Evolutionary conservation across 1,140 invertebrate genomes (phyloP).

Genomic region (Drosophila repletoides): DNA sequence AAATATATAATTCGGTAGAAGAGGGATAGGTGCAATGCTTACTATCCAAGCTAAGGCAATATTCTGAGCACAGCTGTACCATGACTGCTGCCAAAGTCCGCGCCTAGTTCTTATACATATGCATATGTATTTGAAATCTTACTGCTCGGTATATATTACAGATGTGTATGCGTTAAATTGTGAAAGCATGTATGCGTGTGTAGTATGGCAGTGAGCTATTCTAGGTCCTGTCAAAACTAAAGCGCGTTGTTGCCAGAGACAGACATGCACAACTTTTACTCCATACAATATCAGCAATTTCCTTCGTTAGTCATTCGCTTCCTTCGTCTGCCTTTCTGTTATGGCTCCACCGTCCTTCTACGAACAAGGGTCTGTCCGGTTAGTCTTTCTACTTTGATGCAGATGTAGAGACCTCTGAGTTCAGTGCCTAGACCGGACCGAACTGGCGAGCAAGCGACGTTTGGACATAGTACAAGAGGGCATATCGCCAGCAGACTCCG

Average conservation of each 20-base stretch:
- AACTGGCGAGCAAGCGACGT: constrained; percentile 35
- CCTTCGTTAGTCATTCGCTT: constrained; percentile 80
- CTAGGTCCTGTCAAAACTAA: constrained; percentile 75
- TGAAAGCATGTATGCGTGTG: constrained; percentile 1
- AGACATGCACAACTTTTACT: constrained; percentile 75
- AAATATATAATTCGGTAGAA: too few relatives aligned
- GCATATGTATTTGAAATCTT: constrained; percentile 26
- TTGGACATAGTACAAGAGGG: constrained; percentile 67
- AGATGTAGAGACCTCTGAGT: constrained; percentile 53
- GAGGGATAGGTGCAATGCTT: neutral
- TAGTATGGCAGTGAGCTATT: constrained; percentile 42
- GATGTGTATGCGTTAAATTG: constrained; percentile 27
- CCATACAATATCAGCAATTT: constrained; percentile 80
- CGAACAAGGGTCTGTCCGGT: constrained; percentile 54
- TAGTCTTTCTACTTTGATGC: constrained; percentile 76
- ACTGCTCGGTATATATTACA: constrained; percentile 33
- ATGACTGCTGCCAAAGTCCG: constrained; percentile 31
- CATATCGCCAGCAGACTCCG: constrained; percentile 65
- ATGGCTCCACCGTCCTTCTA: constrained; percentile 60
- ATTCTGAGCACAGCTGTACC: constrained; percentile 61
- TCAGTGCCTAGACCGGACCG: constrained; percentile 46
- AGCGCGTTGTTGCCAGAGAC: constrained; percentile 68
- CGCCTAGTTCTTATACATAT: constrained; percentile 1
- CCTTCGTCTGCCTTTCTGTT: constrained; percentile 73
- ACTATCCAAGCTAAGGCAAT: constrained; percentile 40